Evolutionary conservation across 2,888 invertebrate species (phyloP).

Genomic region (Lumbricus terrestris): DNA sequence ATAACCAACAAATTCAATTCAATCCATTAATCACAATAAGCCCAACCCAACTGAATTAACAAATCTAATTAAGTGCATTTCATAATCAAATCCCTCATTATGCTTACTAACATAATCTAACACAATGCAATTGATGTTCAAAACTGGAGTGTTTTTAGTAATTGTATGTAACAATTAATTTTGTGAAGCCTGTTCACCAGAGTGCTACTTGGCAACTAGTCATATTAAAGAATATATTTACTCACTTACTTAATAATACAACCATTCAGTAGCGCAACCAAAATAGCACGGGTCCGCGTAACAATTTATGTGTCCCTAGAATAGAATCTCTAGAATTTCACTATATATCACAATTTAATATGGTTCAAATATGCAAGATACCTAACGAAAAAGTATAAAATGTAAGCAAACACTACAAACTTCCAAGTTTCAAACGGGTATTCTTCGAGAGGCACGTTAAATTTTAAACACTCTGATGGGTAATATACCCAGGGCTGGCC

Average conservation of each 20-base stretch:
- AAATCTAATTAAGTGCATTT: not conserved
- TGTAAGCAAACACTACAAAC: not conserved
- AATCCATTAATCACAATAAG: not conserved
- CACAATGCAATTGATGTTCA: not conserved
- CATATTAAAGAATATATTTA: too few species aligned
- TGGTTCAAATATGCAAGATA: not conserved
- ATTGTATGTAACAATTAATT: too few species aligned
- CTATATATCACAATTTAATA: not conserved
- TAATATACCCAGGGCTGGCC: not conserved
- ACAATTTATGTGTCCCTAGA: too few species aligned
- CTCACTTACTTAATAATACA: too few species aligned
- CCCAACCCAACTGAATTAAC: not conserved
- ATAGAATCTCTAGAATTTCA: too few species aligned
- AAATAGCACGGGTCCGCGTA: too few species aligned
- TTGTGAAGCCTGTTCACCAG: too few species aligned
- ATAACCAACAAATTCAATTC: not conserved
- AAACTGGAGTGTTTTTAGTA: too few species aligned
- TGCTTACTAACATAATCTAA: not conserved
- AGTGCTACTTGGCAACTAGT: too few species aligned
- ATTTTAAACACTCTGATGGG: not conserved
- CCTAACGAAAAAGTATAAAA: too few species aligned
- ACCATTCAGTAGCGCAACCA: too few species aligned
- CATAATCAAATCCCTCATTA: not conserved
- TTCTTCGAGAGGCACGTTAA: not conserved
- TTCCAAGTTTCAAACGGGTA: not conserved